These are phyloP conservation scores for Bedellia somnulentella DNA, from an alignment of 2,888 invertebrate species.

Conservation along the genomic window DNA sequence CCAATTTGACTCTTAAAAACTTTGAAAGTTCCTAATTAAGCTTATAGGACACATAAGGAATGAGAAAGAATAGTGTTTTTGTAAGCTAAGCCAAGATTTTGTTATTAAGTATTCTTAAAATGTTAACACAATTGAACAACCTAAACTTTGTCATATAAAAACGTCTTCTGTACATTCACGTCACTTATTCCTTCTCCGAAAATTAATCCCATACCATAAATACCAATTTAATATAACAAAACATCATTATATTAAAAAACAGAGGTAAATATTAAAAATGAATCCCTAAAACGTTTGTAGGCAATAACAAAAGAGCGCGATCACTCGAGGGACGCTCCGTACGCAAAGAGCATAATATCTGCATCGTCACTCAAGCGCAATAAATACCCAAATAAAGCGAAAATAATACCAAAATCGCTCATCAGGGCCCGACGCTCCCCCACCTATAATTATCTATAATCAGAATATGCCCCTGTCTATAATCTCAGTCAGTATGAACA, in stretches of 20 bases:
- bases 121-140: too few species aligned
- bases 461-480: constrained; percentile 23
- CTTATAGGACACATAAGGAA: too few species aligned
- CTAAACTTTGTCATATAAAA: not conserved
- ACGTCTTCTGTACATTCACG: not conserved
- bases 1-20: too few species aligned
- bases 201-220: not conserved
- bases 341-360: constrained; percentile 46
- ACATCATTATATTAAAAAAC: not conserved
- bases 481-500: constrained; percentile 22
- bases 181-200: not conserved
- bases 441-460: constrained; percentile 50
- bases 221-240: not conserved
- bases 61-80: too few species aligned
- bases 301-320: constrained; percentile 19
- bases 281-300: not conserved
- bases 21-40: too few species aligned
- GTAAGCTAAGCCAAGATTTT: too few species aligned
- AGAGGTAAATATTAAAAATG: constrained; percentile 1
- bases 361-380: constrained; percentile 61
- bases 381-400: constrained; percentile 69
- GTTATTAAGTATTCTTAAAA: too few species aligned
- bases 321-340: constrained; percentile 37
- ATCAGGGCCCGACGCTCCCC: constrained; percentile 42
- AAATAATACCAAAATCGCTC: constrained; percentile 68